Evolutionary conservation across 1,140 invertebrate genomes (phyloP), one percentile per base, ranked within the genome.

Genomic region (Drosophila nigrodunni): DNA sequence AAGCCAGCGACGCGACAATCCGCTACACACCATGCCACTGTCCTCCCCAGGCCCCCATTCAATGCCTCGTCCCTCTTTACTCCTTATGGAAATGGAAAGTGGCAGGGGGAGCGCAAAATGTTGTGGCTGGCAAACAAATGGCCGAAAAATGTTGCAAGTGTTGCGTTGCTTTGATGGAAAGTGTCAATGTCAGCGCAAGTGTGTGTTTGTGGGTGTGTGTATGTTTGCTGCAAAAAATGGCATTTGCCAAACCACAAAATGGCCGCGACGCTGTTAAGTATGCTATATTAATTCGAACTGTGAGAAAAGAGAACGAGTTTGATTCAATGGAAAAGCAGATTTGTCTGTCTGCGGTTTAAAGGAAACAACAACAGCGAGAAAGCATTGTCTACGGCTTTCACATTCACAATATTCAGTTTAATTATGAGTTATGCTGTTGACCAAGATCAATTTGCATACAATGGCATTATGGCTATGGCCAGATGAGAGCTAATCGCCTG

Each of bases 221-320:
- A 30, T n/a, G 8, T 39, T 41, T 41, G 46, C 34, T 3, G 2
- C 18, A 41, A 60, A 62, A 58, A 71, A 62, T 68, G 34, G 57
- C 50, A 77, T 74, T 41, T 67, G 65, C 61, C 55, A 60, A 64
- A 83, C 83, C 85, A 34, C 83, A 80, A 72, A 87, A 88, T 75
- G 67, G 70, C 39, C 57, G 49, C 43, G 9, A 60, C 65, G 46
- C 78, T 73, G 78, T 74, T 89, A 89, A 89, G 85, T 89, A 85
- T 81, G 85, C 85, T 81, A 89, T 89, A 88, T 89, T 85, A 89
- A 89, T 89, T 85, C 78, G 60, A 74, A 83, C 83, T 88, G 80
- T 76, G 61, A 43, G 68, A 46, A 73, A 30, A 30, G 25, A 3
- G 25, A 30, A 30, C 7, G 15, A 47, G 44, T 68, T 88, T 79